These are phyloP conservation scores for Neoseiulus cucumeris DNA, from an alignment of 1,140 invertebrate species.

Conservation along the genomic window DNA sequence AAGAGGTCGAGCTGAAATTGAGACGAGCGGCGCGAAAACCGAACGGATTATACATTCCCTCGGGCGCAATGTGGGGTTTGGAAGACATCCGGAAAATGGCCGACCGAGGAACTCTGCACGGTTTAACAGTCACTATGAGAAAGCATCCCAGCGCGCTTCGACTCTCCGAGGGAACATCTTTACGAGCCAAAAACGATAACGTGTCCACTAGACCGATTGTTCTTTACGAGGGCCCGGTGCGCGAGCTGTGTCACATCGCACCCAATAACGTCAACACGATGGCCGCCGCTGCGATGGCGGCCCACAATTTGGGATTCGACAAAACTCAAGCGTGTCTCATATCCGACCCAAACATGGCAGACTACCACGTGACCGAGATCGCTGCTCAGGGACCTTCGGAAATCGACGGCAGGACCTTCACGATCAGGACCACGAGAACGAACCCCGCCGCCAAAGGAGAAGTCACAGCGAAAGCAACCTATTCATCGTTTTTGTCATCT, in stretches of 20 bases:
- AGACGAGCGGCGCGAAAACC: slow-evolving; percentile 21
- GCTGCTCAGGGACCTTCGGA: slow-evolving; percentile 33
- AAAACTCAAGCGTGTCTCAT: slow-evolving; percentile 33
- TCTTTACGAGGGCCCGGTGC: slow-evolving; percentile 36
- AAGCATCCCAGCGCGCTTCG: slow-evolving; percentile 39
- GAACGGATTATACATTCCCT: slow-evolving; percentile 35
- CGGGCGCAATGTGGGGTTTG: slow-evolving; percentile 41
- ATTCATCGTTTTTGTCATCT: slow-evolving; percentile 31
- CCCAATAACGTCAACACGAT: slow-evolving; percentile 43
- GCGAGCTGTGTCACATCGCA: slow-evolving; percentile 35
- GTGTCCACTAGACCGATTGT: slow-evolving; percentile 24
- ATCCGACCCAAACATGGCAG: slow-evolving; percentile 32
- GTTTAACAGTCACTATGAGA: slow-evolving; percentile 37
- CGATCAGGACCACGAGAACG: slow-evolving; percentile 32
- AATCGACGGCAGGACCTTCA: slow-evolving; percentile 29
- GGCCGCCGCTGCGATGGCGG: slow-evolving; percentile 38
- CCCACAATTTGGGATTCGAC: slow-evolving; percentile 40
- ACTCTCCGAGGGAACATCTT: slow-evolving; percentile 23
- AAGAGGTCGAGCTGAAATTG: slow-evolving; percentile 26
- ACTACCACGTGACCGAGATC: slow-evolving; percentile 39
- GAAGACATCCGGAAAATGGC: slow-evolving; percentile 42
- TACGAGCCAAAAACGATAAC: slow-evolving; percentile 30
- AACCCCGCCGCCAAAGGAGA: slow-evolving; percentile 36
- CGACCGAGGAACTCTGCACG: slow-evolving; percentile 34
- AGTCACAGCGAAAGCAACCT: slow-evolving; percentile 38